Percentiles rank a stretch among this genome's conserved stretches.
These are phyloP conservation scores for Spea bombifrons DNA, from an alignment of 2,113 vertebrate genomes.

Conservation along the genomic window DNA sequence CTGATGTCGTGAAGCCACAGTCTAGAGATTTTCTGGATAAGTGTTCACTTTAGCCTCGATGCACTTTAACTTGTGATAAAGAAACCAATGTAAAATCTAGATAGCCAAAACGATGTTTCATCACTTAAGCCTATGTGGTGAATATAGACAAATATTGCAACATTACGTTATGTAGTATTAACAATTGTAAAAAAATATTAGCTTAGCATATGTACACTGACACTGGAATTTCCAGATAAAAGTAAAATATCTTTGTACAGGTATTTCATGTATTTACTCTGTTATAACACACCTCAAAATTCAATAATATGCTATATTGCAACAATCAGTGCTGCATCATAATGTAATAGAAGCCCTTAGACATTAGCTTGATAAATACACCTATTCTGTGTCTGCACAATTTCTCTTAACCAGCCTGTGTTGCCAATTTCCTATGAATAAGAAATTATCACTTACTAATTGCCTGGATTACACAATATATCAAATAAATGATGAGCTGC, in stretches of 20 bases:
- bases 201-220: background rate
- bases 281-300: background rate
- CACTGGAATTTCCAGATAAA: background rate
- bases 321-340: background rate
- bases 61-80: no score
- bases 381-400: background rate
- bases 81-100: no score
- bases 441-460: slow-evolving; percentile 11
- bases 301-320: background rate
- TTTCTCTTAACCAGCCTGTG: background rate
- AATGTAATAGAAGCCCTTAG: background rate
- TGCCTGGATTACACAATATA: slow-evolving; percentile 29
- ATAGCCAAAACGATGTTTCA: no score
- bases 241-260: background rate
- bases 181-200: background rate
- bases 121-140: no score
- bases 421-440: background rate
- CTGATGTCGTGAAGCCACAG: no score
- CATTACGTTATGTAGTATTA: no score
- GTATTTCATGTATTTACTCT: background rate
- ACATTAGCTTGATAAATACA: background rate
- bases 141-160: no score
- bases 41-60: no score
- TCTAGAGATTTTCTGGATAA: no score
- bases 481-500: slow-evolving; percentile 27